Evolutionary conservation across 2,113 vertebrate species (phyloP), one percentile per base, ranked within the genome.

Genomic region (Cardinalis cardinalis): DNA sequence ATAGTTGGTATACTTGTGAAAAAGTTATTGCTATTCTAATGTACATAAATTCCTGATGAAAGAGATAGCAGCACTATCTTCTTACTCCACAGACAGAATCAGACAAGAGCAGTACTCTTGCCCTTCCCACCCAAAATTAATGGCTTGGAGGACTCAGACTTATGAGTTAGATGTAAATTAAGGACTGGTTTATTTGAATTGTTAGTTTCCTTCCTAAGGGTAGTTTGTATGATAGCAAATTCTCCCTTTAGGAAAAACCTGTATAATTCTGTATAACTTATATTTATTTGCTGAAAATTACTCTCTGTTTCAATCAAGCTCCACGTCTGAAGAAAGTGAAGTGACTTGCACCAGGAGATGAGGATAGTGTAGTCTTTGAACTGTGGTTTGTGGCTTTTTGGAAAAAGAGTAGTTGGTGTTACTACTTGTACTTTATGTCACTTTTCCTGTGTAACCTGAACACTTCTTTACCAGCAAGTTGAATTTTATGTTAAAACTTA

Each of bases 21-120:
- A 84, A 95, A 94, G 81, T 87, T 75, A 65, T 4, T 82, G 46
- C 81, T 87, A 88, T 87, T 70, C 59, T 79, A 87, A 81, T 6
- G 43, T 32, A 61, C 49, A 18, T 51, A 69, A 88, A 81, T 92
- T 84, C 53, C 48, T 1, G 1, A n/a, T 68, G 24, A 91, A 69
- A 81, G 68, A 65, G 78, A 73, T 31, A 79, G 51, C 7, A 46
- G 24, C 31, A 20, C 53, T 78, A 32, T 75, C 69, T 83, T 78
- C 38, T 53, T 34, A 52, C 14, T 77, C 38, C 68, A 52, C 38
- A 34, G 51, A 58, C 34, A 82, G 73, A 81, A 69, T 58, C 69
- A 71, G 76, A 61, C 86, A 90, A 78, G 72, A 75, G 51, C 48
- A 56, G 18, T 56, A 36, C 36, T 88, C 71, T 44, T 51, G 60